A percentile compares a stretch with the other conserved stretches of the same genome.
These are phyloP conservation scores for Mactra quadrangularis DNA, from an alignment of 1,140 invertebrate species.

Conservation along the genomic window DNA sequence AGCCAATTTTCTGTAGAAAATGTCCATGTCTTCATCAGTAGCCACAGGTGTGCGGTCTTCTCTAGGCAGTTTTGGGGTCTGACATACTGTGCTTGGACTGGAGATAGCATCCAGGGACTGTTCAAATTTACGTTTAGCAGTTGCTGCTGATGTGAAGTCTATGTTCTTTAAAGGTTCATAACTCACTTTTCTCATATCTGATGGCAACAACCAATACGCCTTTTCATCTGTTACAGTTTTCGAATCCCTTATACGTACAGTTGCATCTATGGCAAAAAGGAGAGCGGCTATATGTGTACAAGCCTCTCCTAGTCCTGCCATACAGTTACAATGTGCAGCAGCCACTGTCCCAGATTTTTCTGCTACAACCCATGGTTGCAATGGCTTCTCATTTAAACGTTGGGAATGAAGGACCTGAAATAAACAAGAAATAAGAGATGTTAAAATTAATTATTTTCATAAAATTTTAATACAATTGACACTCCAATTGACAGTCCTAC, in stretches of 20 bases:
- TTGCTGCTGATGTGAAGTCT: constrained; percentile 26
- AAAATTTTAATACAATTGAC: too few relatives aligned
- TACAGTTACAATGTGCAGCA: constrained; percentile 17
- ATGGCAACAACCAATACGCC: constrained; percentile 34
- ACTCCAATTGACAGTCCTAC: too few relatives aligned
- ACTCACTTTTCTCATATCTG: constrained; percentile 2
- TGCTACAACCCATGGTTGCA: constrained; percentile 10
- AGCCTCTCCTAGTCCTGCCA: constrained; percentile 36
- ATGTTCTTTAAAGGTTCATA: constrained; percentile 9
- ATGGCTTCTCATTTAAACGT: constrained; percentile 28
- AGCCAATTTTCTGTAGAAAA: constrained; percentile 5
- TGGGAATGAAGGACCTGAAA: too few relatives aligned
- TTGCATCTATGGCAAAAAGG: constrained; percentile 11
- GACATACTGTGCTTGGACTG: neutral
- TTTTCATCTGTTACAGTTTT: constrained; percentile 11
- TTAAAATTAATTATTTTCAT: too few relatives aligned
- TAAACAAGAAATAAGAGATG: too few relatives aligned
- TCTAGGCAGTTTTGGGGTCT: neutral
- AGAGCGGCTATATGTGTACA: constrained; percentile 22
- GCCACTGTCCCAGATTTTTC: neutral
- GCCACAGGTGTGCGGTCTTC: constrained; percentile 5
- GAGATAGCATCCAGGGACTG: too few relatives aligned
- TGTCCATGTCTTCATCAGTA: constrained; percentile 29
- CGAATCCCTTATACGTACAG: neutral
- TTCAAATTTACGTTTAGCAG: constrained; percentile 24